A percentile compares a stretch with the other conserved stretches of the same genome.
These are phyloP conservation scores for Agrochola circellaris DNA, from an alignment of 2,888 invertebrate genomes.

Conservation along the genomic window DNA sequence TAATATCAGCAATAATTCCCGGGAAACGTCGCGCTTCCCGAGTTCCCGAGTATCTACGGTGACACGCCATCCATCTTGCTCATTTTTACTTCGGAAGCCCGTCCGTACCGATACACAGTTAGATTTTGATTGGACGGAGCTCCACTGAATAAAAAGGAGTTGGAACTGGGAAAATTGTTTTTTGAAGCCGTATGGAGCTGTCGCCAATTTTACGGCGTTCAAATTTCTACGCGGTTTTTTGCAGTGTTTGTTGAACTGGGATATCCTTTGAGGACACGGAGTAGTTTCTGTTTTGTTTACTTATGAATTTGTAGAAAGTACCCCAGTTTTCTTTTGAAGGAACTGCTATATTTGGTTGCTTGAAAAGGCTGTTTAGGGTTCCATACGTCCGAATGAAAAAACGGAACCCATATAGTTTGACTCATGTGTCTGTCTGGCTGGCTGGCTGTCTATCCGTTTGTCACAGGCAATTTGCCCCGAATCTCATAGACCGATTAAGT, in stretches of 20 bases:
- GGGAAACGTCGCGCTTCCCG: constrained; percentile 14
- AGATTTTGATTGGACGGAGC: constrained; percentile 74
- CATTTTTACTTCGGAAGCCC: constrained; percentile 74
- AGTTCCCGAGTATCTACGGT: constrained; percentile 51
- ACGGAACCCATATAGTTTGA: no score
- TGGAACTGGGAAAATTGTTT: constrained; percentile 63
- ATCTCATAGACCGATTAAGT: no score
- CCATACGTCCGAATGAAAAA: no score
- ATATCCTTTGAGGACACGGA: constrained; percentile 38
- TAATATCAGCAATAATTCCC: constrained; percentile 61
- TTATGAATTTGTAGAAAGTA: constrained; percentile 8
- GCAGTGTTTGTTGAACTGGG: constrained; percentile 24
- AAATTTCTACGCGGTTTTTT: constrained; percentile 39
- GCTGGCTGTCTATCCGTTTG: no score
- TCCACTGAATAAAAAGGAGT: constrained; percentile 60
- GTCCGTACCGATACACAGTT: constrained; percentile 64
- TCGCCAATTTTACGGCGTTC: constrained; percentile 53
- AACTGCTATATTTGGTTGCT: neutral
- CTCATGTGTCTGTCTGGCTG: no score
- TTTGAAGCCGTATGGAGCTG: constrained; percentile 58
- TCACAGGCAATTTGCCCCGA: no score
- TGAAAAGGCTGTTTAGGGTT: neutral
- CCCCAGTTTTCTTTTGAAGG: neutral
- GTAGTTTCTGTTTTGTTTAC: constrained; percentile 16
- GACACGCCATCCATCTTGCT: constrained; percentile 79